Evolutionary conservation across 2,113 vertebrate species (phyloP).

Genomic region (Oxyura jamaicensis): DNA sequence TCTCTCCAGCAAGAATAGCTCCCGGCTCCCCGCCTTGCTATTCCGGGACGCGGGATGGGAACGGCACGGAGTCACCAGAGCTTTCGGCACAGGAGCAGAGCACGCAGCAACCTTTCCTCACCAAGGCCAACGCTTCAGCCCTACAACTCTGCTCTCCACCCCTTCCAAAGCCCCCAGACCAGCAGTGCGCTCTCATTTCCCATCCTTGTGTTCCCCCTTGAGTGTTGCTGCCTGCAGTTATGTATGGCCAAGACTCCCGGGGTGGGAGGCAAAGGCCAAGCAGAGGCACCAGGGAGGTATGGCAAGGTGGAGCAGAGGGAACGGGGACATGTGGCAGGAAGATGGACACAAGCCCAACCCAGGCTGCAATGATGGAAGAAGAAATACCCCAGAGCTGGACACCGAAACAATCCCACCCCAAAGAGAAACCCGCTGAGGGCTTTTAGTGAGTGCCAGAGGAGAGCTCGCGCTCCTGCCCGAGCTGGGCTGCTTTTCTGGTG

Average conservation of each 20-base stretch:
- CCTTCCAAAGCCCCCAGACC: neutral
- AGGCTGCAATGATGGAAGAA: neutral
- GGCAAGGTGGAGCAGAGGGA: neutral
- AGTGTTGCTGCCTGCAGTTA: too few species aligned
- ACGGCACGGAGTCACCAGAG: neutral
- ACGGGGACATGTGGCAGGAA: neutral
- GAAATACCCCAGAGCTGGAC: neutral
- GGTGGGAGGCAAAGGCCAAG: neutral
- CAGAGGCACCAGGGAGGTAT: neutral
- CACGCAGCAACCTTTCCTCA: neutral
- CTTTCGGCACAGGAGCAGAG: neutral
- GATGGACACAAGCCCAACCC: fast-evolving
- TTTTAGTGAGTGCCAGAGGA: neutral
- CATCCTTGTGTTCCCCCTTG: neutral
- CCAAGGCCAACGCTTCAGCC: neutral
- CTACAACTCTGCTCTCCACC: neutral
- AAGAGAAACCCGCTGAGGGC: neutral
- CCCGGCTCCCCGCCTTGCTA: fast-evolving
- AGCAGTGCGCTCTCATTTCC: neutral
- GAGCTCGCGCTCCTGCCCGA: fast-evolving
- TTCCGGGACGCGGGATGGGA: fast-evolving
- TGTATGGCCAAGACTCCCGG: neutral
- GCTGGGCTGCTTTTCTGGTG: neutral
- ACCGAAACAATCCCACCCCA: neutral
- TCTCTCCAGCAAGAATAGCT: neutral